Conservation (phyloP, 2,888 invertebrate species). For the Acleris laterana region DNA sequence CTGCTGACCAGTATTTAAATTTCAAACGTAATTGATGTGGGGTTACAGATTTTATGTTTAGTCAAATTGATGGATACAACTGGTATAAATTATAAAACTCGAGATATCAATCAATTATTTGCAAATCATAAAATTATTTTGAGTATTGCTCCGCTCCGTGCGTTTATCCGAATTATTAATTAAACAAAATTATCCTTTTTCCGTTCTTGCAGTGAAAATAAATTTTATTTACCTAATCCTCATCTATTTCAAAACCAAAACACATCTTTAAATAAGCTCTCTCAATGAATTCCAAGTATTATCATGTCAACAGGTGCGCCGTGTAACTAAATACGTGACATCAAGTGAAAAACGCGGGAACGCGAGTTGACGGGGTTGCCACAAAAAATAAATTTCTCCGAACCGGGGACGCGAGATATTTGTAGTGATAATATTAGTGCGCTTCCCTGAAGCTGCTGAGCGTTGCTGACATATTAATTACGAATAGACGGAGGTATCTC, state of each 20-base stretch:
- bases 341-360: slow-evolving; percentile 57
- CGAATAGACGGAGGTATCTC: slow-evolving; percentile 60
- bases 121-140: too few species aligned
- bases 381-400: slow-evolving; percentile 64
- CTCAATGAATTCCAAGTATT: slow-evolving; percentile 20
- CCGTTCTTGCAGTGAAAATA: too few species aligned
- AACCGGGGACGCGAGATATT: slow-evolving; percentile 73
- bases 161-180: too few species aligned
- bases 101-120: too few species aligned
- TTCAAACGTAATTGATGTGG: not conserved
- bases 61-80: too few species aligned
- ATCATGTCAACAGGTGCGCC: slow-evolving; percentile 58
- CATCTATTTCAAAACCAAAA: not conserved
- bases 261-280: slow-evolving; percentile 22
- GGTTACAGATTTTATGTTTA: not conserved
- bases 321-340: slow-evolving; percentile 54
- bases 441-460: slow-evolving; percentile 52
- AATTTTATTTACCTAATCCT: not conserved
- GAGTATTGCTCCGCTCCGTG: not conserved
- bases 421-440: slow-evolving; percentile 77
- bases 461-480: slow-evolving; percentile 66
- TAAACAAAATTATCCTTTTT: too few species aligned
- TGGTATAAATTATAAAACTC: too few species aligned
- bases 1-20: too few species aligned
- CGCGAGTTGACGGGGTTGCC: slow-evolving; percentile 58